Evolutionary conservation across 2,113 vertebrate species (phyloP).

Genomic region (Ursus arctos): DNA sequence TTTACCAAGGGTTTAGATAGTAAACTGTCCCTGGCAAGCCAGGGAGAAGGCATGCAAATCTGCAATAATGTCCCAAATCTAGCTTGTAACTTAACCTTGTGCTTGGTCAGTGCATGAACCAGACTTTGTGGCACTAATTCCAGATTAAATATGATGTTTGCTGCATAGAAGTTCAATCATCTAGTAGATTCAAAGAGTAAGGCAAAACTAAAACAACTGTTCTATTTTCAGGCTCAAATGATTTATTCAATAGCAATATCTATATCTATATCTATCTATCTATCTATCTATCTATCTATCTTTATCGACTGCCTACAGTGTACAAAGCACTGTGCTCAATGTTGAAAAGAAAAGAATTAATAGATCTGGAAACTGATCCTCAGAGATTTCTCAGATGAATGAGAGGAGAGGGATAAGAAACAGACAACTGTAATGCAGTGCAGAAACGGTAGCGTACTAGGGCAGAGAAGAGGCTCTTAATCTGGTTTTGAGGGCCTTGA

Average conservation of each 20-base stretch:
- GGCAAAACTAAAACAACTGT: background rate
- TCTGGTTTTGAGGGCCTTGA: background rate
- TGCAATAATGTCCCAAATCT: background rate
- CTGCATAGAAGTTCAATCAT: background rate
- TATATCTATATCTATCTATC: background rate
- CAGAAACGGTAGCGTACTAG: background rate
- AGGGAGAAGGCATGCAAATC: background rate
- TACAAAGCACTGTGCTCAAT: background rate
- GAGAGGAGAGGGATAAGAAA: background rate
- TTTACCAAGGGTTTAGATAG: background rate
- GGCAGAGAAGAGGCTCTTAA: background rate
- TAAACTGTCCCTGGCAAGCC: background rate
- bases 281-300: fast-evolving
- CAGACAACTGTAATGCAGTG: background rate
- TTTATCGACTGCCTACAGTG: background rate
- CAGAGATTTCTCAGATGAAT: background rate
- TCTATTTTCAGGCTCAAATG: background rate
- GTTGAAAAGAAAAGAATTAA: background rate
- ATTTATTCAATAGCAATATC: background rate
- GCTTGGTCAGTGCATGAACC: background rate
- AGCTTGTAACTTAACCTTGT: background rate
- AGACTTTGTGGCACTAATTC: background rate
- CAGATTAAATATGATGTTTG: background rate
- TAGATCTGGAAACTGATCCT: background rate
- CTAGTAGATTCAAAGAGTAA: background rate